Base-by-base conservation (phyloP, 2,797 vertebrate genomes). In the Hemibagrus guttatus region DNA sequence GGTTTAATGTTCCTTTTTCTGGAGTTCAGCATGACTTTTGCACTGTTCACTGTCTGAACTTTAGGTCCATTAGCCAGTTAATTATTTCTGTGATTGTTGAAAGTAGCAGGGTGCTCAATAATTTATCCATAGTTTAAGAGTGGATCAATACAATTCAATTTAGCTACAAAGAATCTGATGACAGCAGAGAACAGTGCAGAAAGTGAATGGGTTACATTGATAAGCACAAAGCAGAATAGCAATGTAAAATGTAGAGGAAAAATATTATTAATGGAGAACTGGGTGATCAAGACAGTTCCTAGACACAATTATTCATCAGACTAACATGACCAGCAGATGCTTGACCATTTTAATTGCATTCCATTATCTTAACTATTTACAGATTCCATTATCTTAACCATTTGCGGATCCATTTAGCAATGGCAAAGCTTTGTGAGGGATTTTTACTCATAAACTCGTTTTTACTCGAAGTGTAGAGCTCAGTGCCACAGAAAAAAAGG, bases 21-120 rank as follows among this genome's bases (percentile, higher is more conserved):
- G 68, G 26, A 85, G 85, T 21, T 61, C 39, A 72, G 56, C 81
- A 17, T 68, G 35, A 23, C 54, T 26, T 61, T 49, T 66, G 46
- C 28, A 35, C 49, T 87, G 63, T 74, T 79, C 46, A 52, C 63
- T 61, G 39, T 68, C 64, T 79, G 72, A 71, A 71, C 86, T 59
- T 23, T 83, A 26, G 72, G 7, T 58, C 64, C n/a, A 66, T 86
- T 23, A 54, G 11, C 19, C 5, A 59, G 54, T 76, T 68, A 84
- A 84, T 42, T 58, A 78, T 26, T 68, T 21, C 26, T 28, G 54
- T 61, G 31, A 58, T 39, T 83, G 68, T 54, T 64, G 35, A 56
- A 83, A 71, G 46, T 31, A 71, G 4, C 64, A 13, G 14, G 17
- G 52, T 46, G 26, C 54, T 59, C 21, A 81, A 52, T 86, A 46